Percentiles rank a stretch among this genome's conserved stretches.
These are phyloP conservation scores for Chloromyia formosa DNA, from an alignment of 2,888 invertebrate species.

Conservation along the genomic window DNA sequence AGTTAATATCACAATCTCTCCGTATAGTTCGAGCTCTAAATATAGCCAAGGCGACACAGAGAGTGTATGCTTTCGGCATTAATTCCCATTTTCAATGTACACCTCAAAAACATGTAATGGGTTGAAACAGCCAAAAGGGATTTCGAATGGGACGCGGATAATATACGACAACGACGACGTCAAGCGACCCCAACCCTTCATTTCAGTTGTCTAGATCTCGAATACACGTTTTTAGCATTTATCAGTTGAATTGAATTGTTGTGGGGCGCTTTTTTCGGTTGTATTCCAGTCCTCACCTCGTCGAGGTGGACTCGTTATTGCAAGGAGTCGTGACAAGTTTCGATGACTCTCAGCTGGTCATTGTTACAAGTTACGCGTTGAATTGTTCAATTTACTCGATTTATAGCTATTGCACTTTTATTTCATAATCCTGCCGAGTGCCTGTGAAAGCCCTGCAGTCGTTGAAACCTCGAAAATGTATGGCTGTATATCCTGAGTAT, in stretches of 20 bases:
- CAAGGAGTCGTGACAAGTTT: too few relatives aligned
- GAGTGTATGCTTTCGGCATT: constrained; percentile 23
- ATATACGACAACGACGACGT: background rate
- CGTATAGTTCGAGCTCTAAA: too few relatives aligned
- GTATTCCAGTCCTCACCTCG: background rate
- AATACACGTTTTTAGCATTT: background rate
- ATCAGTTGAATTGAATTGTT: background rate
- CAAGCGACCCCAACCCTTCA: background rate
- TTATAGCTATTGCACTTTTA: constrained; percentile 41
- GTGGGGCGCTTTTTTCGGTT: background rate
- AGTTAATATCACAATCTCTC: constrained; percentile 14
- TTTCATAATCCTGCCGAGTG: constrained; percentile 30
- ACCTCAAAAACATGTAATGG: constrained; percentile 14
- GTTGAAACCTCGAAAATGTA: too few relatives aligned
- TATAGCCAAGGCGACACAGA: too few relatives aligned
- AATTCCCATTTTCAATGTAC: constrained; percentile 27
- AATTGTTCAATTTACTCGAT: constrained; percentile 37
- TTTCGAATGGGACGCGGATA: background rate
- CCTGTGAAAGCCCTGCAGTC: background rate
- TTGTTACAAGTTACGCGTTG: constrained; percentile 31
- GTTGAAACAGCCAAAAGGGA: background rate
- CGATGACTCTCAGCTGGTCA: background rate
- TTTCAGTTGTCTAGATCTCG: background rate
- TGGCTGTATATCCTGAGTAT: too few relatives aligned
- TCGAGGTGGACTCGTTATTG: too few relatives aligned